Conservation (phyloP, 2,888 invertebrate genomes). For the Drosophila buzzatii region DNA sequence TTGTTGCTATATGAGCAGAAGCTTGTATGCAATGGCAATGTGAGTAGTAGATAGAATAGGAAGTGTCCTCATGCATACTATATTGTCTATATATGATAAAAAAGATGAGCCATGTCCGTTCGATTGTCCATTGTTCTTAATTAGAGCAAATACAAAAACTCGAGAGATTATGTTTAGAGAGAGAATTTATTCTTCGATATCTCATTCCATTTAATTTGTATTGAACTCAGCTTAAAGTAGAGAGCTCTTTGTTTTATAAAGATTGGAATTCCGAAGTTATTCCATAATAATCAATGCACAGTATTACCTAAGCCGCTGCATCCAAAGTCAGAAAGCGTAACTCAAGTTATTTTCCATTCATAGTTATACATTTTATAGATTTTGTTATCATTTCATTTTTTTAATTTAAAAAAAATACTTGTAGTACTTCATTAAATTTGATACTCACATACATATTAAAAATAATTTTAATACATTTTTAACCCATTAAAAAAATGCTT, state of each 20-base stretch:
- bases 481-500: neutral
- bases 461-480: neutral
- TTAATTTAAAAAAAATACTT: too few species aligned
- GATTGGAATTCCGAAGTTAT: neutral
- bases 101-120: neutral
- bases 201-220: neutral
- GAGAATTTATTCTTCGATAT: too few species aligned
- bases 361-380: too few species aligned
- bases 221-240: neutral
- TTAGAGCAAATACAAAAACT: too few species aligned
- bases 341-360: neutral
- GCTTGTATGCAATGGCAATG: neutral
- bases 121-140: neutral
- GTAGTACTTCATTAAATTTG: neutral
- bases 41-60: neutral
- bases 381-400: too few species aligned
- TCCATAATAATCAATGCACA: too few species aligned
- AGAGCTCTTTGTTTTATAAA: neutral
- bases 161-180: too few species aligned
- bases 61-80: neutral
- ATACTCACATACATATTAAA: neutral
- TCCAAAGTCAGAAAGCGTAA: neutral
- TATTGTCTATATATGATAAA: neutral
- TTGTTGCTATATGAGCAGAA: neutral
- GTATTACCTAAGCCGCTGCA: neutral